phyloP scores from a whole-genome alignment of 1,140 invertebrate genomes.

The Palaemon carinicauda region DNA sequence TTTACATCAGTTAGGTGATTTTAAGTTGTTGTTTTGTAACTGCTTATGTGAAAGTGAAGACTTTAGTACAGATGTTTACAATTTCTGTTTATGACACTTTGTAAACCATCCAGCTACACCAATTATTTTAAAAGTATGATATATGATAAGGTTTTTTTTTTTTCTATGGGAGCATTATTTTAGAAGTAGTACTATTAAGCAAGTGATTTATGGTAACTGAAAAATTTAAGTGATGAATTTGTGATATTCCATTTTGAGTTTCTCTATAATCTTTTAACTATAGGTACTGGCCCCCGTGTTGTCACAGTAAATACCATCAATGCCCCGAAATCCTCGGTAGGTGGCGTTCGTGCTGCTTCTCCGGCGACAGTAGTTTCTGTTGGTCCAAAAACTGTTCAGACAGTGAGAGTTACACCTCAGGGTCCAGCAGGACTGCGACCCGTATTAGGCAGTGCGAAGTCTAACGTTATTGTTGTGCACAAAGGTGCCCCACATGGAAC shows the following conservation, averaged over 20 bases:
- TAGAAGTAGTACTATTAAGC: no score
- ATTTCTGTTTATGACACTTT: no score
- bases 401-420: constrained; percentile 45
- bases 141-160: no score
- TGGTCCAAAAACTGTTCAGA: constrained; percentile 41
- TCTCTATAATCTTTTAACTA: not conserved
- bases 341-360: constrained; percentile 15
- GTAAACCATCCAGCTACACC: no score
- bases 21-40: no score
- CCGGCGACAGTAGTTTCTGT: constrained; percentile 48
- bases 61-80: no score
- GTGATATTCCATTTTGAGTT: not conserved
- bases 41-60: no score
- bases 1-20: no score
- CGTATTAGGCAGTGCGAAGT: constrained; percentile 23
- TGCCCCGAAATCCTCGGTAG: constrained; percentile 35
- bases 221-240: no score
- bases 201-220: no score
- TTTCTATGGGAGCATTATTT: no score
- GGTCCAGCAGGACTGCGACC: constrained; percentile 36
- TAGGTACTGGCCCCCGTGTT: constrained; percentile 41
- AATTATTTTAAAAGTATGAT: no score
- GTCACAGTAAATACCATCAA: constrained; percentile 49
- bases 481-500: constrained; percentile 46
- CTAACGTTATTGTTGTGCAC: constrained; percentile 47